Base-by-base conservation (phyloP, 2,113 vertebrate genomes). In the Aptenodytes patagonicus region DNA sequence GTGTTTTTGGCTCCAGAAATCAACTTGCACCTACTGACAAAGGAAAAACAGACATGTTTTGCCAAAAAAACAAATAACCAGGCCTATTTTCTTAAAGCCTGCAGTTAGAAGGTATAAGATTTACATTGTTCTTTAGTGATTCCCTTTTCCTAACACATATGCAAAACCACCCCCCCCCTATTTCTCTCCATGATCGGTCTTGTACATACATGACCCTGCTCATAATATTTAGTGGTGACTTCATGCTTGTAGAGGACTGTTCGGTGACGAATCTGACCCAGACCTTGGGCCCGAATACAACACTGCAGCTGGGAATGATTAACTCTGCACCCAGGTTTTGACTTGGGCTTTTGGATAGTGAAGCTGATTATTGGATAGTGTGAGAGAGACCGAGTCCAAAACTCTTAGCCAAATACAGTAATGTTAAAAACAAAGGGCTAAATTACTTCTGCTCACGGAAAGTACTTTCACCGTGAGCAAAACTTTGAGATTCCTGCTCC, bases 21-120 rank as follows among this genome's bases (percentile, higher is more conserved):
- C 97, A 96, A 83, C 97, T 97, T 98, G 97, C 97, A 98, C 97
- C 97, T 98, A 97, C 96, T 97, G 97, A 97, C 98, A 97, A 98
- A 98, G 94, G 91, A 95, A 97, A 95, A 97, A 85, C 91, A 97
- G 96, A 86, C 73, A 86, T 57, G 82, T 89, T 96, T 94, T 97
- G 97, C 97, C 97, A 98, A 98, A 98, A 94, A 88, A 97, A 89
- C 97, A 98, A 98, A 98, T 97, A 98, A 97, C 93, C 83, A 94
- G 90, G 72, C 81, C 93, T 96, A 73, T 89, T 77, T 85, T 89
- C 92, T 81, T n/a, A 82, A 95, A 92, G 57, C 65, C 91, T 93
- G 68, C 78, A 52, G 69, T 93, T 78, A 76, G 80, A 83, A 95
- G 64, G 52, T 72, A 97, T 95, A 93, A 95, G 68, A 96, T 97